Percentiles rank a stretch among this genome's conserved stretches.
These are phyloP conservation scores for Philaethria dido DNA, from an alignment of 2,888 invertebrate genomes.

Conservation along the genomic window DNA sequence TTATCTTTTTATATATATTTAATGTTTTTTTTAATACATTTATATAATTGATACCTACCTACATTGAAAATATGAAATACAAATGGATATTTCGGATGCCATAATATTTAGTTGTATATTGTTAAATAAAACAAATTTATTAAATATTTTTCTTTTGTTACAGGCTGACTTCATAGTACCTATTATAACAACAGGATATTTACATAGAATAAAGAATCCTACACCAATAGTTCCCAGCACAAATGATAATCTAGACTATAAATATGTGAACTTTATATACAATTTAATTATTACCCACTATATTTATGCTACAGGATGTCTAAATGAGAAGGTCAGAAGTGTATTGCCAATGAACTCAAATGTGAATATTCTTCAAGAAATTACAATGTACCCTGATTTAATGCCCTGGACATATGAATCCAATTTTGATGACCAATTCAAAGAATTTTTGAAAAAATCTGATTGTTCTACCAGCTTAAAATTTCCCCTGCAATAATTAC, in stretches of 20 bases:
- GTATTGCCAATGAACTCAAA: slow-evolving; percentile 70
- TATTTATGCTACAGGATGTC: slow-evolving; percentile 74
- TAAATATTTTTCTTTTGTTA: not conserved
- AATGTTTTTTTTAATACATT: too few relatives aligned
- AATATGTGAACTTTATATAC: slow-evolving; percentile 78
- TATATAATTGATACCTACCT: too few relatives aligned
- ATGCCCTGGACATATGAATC: slow-evolving; percentile 77
- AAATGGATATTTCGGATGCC: too few relatives aligned
- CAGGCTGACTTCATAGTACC: slow-evolving; percentile 84
- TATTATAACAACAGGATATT: slow-evolving; percentile 79
- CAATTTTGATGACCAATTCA: slow-evolving; percentile 74
- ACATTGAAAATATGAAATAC: too few relatives aligned
- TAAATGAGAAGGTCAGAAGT: slow-evolving; percentile 78
- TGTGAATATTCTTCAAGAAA: slow-evolving; percentile 60
- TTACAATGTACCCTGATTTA: slow-evolving; percentile 75
- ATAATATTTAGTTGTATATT: not conserved
- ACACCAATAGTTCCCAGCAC: slow-evolving; percentile 62
- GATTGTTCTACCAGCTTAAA: not conserved
- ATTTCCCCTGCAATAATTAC: not conserved
- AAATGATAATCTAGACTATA: slow-evolving; percentile 74
- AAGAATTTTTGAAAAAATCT: slow-evolving; percentile 63
- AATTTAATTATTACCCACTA: slow-evolving; percentile 75
- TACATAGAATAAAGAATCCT: slow-evolving; percentile 72
- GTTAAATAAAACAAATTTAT: not conserved
- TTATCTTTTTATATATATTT: too few relatives aligned